Conservation (phyloP, 2,888 invertebrate species). For the Ptycholaimellus sp. region DNA sequence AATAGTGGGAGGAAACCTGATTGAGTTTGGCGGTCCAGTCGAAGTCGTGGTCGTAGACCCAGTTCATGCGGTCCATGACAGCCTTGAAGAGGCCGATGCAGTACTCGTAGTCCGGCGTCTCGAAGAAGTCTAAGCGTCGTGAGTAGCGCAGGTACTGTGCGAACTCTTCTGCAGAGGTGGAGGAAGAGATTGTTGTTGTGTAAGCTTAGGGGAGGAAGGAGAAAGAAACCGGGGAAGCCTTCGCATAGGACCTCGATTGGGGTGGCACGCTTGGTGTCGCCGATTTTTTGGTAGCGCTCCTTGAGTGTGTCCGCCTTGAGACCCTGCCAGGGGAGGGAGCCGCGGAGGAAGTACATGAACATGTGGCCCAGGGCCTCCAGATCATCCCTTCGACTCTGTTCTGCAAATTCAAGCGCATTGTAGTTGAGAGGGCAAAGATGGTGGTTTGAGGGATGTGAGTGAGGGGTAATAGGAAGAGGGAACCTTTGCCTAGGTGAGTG, state of each 20-base stretch:
- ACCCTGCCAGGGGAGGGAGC: constrained; percentile 96
- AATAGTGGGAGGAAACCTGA: constrained; percentile 10
- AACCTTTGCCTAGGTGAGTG: constrained; percentile 94
- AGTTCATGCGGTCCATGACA: constrained; percentile 7
- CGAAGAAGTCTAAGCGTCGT: constrained; percentile 80
- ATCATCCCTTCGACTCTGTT: constrained; percentile 1
- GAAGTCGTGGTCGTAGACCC: constrained; percentile 7
- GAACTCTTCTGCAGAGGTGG: constrained; percentile 59
- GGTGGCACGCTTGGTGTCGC: constrained; percentile 90
- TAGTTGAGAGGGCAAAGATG: neutral
- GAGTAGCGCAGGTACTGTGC: constrained; percentile 89
- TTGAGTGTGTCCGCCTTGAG: constrained; percentile 95
- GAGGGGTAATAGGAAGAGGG: neutral
- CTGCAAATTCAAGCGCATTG: constrained; percentile 27
- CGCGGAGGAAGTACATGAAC: constrained; percentile 99
- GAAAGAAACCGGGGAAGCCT: constrained; percentile 35
- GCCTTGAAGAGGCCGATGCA: constrained; percentile 6
- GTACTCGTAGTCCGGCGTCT: constrained; percentile 95
- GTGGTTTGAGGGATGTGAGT: neutral
- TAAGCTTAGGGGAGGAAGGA: too few relatives aligned
- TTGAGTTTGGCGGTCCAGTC: constrained; percentile 11
- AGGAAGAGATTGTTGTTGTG: too few relatives aligned
- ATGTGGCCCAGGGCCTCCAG: constrained; percentile 95
- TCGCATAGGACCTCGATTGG: constrained; percentile 63
- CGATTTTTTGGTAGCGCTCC: constrained; percentile 95